Evolutionary conservation across 1,140 invertebrate species (phyloP), one percentile per base, ranked within the genome.

Genomic region (Ganaspis sp.): DNA sequence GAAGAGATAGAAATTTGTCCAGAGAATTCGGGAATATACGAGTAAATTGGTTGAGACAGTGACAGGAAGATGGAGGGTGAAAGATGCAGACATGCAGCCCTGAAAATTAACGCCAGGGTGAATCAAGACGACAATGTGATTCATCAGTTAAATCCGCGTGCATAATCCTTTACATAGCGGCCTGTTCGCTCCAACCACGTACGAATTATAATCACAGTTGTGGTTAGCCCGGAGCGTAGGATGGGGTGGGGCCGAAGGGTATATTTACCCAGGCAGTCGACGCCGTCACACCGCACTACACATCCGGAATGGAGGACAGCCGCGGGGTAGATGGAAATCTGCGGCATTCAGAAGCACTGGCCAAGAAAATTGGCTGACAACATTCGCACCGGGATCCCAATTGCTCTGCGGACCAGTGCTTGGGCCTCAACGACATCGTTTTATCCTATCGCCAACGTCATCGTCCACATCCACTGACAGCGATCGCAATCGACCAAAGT

Each of bases 61-160:
- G 26, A 15, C 2, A 29, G 54, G 69, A 69, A 72, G 75, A 58
- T 70, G 73, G 69, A 34, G 74, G 73, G 73, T 64, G 76, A 23
- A 58, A 49, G 23, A 45, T 29, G 45, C 49, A 53, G 71, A 34
- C 58, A 42, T 42, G 42, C 53, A 70, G 78, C 80, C 73, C 71
- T 83, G 87, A 90, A 90, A 91, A 91, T 91, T 91, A 91, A 91
- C 89, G 89, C 89, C 89, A 87, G 81, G 86, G 87, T 87, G 89
- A 91, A 91, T 91, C 90, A 90, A 91, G 90, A 91, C 88, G 90
- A 91, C 90, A 91, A 91, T 91, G 90, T 91, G 90, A 91, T 91
- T 91, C 90, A 91, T 91, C 90, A 91, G 90, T 91, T 91, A 90
- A 91, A 91, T 91, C 90, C 89, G 90, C 90, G 90, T 91, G 86